Percentiles rank a stretch among this genome's conserved stretches.
phyloP scores from a whole-genome alignment of 2,797 vertebrate genomes.

The Novumbra hubbsi region DNA sequence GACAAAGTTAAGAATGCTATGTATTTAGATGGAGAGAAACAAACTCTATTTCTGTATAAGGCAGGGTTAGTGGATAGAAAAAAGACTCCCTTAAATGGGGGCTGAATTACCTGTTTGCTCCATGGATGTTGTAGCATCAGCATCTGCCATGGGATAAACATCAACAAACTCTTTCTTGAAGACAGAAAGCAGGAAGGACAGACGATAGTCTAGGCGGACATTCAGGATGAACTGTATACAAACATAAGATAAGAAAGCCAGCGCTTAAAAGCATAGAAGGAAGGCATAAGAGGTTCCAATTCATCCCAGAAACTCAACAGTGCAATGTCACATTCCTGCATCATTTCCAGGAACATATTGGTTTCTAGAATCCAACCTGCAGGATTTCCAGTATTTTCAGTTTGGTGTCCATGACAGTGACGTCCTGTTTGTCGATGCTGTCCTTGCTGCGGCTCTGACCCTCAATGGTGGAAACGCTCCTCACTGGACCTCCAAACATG shows the following conservation, averaged over 20 bases:
- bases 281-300: background rate
- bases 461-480: conserved; percentile 67
- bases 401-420: conserved; percentile 98
- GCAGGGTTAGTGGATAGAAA: background rate
- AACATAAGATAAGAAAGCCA: conserved; percentile 14
- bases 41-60: background rate
- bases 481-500: conserved; percentile 76
- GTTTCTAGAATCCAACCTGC: conserved; percentile 73
- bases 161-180: conserved; percentile 99
- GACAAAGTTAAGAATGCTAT: conserved; percentile 1
- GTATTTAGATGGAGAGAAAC: background rate
- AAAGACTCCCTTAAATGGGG: background rate
- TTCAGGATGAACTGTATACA: conserved; percentile 77
- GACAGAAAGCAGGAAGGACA: conserved; percentile 94
- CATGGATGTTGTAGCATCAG: conserved; percentile 86
- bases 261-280: background rate
- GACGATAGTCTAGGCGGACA: conserved; percentile 92
- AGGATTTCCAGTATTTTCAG: conserved; percentile 96
- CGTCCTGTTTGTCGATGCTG: conserved; percentile 86
- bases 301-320: background rate
- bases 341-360: background rate
- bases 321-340: background rate
- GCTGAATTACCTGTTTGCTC: conserved; percentile 71
- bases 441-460: conserved; percentile 79
- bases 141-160: conserved; percentile 90